phyloP scores from a whole-genome alignment of 2,113 vertebrate species.

The Trichomycterus rosablanca region DNA sequence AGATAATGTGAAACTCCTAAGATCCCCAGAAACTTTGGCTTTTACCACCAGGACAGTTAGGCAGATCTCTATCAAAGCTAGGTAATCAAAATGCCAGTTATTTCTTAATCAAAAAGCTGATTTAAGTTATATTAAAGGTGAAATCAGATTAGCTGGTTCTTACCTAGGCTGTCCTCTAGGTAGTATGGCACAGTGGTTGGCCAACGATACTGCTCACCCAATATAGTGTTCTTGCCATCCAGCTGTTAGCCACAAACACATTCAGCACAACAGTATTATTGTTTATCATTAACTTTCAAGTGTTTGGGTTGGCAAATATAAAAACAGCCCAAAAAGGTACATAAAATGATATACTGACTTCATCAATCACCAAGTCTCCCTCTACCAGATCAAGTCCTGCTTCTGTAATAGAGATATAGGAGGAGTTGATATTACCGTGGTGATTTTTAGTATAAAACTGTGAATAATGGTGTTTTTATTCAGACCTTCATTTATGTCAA shows the following conservation, averaged over 20 bases:
- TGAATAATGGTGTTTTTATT: not conserved
- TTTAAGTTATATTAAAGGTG: no score
- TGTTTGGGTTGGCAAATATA: no score
- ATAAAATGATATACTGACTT: conserved; percentile 62
- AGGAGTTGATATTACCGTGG: conserved; percentile 1
- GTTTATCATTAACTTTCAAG: no score
- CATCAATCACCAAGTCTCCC: conserved; percentile 73
- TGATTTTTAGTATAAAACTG: not conserved
- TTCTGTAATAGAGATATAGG: conserved; percentile 55
- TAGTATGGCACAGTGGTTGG: conserved; percentile 79
- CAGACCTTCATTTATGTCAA: conserved; percentile 81
- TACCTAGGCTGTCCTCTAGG: conserved; percentile 80
- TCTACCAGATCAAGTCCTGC: conserved; percentile 78
- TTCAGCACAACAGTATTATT: no score
- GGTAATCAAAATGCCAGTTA: no score
- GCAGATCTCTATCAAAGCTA: no score
- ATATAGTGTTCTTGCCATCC: conserved; percentile 69
- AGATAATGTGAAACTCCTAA: no score
- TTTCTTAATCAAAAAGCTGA: no score
- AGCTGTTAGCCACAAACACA: conserved; percentile 35
- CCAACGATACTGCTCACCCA: conserved; percentile 77
- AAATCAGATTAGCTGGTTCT: no score
- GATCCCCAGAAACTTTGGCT: no score
- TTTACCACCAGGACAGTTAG: no score
- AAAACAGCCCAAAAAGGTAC: conserved; percentile 28